Evolutionary conservation across 1,140 invertebrate genomes (phyloP), one percentile per base, ranked within the genome.

Genomic region (Saxidomus purpurata): DNA sequence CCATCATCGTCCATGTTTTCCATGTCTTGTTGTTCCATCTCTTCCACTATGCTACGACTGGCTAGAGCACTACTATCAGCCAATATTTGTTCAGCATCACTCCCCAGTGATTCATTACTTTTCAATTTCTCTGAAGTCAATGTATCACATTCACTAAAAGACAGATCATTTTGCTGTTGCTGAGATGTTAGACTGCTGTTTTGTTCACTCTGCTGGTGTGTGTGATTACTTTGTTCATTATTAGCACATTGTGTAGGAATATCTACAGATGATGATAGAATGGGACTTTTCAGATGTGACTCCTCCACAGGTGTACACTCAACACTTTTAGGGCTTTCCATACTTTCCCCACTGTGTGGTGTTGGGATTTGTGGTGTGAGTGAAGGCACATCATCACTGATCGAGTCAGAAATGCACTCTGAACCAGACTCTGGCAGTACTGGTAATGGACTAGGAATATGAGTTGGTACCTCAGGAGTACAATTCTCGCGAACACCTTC

Each of bases 291-390:
- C 31, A 77, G 19, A 55, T 38, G 67, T 25, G 47, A 38, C 28
- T 88, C 76, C 13, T 67, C 55, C 31, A 88, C 31, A 31, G 76
- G 28, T 25, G n/a, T 79, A 59, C 49, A 81, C 19, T 61, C 86
- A 22, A 88, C 77, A 80, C 74, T 87, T 31, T 71, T 38, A 31
- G 86, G 59, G 38, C 86, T 36, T 31, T 88, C 81, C 49, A 61
- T 25, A 47, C 69, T 84, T 36, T 89, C 87, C 52, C 28, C 63
- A 89, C 87, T 89, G 31, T 90, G 89, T 55, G 93, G 93, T 2
- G 92, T 93, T 25, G 92, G 92, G 22, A 93, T 90, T 80, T 93
- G 93, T 69, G 93, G 93, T 40, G 92, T 93, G 36, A 93, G 87
- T 71, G 93, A 92, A 89, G 92, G 92, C 80, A 90, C 89, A 80